These are phyloP conservation scores for Catalaphyllia jardinei DNA, from an alignment of 64 coral and sea anemone species.

Conservation along the genomic window DNA sequence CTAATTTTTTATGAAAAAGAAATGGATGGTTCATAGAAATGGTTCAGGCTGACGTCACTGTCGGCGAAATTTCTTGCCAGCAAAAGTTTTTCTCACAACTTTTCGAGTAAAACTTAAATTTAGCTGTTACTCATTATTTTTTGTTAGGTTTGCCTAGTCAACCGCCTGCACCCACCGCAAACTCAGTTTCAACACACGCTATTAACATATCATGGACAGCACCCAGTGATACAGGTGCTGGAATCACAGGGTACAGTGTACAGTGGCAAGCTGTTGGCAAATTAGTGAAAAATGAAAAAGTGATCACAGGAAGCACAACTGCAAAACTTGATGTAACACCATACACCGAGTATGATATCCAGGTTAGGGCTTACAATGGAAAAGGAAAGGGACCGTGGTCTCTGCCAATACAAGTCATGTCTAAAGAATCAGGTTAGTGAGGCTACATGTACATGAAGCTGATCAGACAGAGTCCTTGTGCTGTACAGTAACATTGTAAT, in stretches of 20 bases:
- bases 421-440: neutral
- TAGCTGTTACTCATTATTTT: too few species aligned
- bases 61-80: too few species aligned
- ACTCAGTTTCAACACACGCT: neutral
- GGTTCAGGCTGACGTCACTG: too few species aligned
- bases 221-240: neutral
- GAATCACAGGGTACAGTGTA: constrained; percentile 1
- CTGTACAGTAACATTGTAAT: neutral
- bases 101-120: too few species aligned
- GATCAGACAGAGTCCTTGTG: too few species aligned
- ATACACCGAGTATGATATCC: neutral
- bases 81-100: too few species aligned
- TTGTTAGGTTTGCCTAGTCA: neutral
- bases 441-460: too few species aligned
- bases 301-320: neutral
- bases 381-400: constrained; percentile 5
- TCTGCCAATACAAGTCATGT: neutral
- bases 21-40: too few species aligned
- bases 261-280: neutral
- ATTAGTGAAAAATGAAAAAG: neutral
- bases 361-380: neutral
- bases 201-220: neutral
- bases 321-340: neutral
- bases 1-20: too few species aligned
- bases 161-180: neutral